Percentiles rank a stretch among this genome's conserved stretches.
phyloP scores from a whole-genome alignment of 1,140 invertebrate species.

The Drosophila biarmipes region DNA sequence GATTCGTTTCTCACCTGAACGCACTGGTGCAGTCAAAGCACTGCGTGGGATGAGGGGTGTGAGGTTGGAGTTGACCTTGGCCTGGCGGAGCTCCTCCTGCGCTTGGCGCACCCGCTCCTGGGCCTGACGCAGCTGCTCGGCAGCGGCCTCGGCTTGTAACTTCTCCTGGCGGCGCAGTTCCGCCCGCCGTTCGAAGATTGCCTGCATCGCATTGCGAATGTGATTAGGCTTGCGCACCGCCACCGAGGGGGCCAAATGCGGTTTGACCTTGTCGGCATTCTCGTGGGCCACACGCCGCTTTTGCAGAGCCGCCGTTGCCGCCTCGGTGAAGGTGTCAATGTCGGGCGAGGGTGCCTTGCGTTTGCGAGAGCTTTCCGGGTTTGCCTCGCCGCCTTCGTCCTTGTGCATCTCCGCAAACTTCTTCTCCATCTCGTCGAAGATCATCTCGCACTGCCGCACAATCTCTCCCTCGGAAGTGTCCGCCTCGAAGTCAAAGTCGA shows the following conservation, averaged over 20 bases:
- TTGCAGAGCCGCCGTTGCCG: slow-evolving; percentile 52
- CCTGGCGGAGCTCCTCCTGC: slow-evolving; percentile 63
- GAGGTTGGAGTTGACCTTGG: slow-evolving; percentile 50
- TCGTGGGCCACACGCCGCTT: slow-evolving; percentile 85
- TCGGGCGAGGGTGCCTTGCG: slow-evolving; percentile 70
- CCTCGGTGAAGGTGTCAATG: slow-evolving; percentile 60
- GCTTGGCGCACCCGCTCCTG: slow-evolving; percentile 71
- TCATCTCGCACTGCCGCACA: slow-evolving; percentile 89
- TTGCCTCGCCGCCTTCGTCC: slow-evolving; percentile 5
- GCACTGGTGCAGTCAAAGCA: slow-evolving; percentile 62
- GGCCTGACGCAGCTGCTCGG: slow-evolving; percentile 59
- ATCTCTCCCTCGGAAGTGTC: slow-evolving; percentile 86
- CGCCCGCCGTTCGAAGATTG: slow-evolving; percentile 72
- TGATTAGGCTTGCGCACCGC: slow-evolving; percentile 66
- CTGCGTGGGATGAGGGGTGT: slow-evolving; percentile 73
- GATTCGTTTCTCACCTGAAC: slow-evolving; percentile 31
- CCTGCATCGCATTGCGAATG: slow-evolving; percentile 79
- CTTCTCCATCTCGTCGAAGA: slow-evolving; percentile 87
- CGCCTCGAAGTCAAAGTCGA: slow-evolving; percentile 51
- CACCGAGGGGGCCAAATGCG: background rate
- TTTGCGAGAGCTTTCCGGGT: slow-evolving; percentile 39
- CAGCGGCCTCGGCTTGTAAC: slow-evolving; percentile 58
- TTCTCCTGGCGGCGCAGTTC: slow-evolving; percentile 67
- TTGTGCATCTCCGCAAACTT: slow-evolving; percentile 75
- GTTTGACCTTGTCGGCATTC: slow-evolving; percentile 73